Conservation (phyloP, 2,113 vertebrate species). For the Apaloderma vittatum region DNA sequence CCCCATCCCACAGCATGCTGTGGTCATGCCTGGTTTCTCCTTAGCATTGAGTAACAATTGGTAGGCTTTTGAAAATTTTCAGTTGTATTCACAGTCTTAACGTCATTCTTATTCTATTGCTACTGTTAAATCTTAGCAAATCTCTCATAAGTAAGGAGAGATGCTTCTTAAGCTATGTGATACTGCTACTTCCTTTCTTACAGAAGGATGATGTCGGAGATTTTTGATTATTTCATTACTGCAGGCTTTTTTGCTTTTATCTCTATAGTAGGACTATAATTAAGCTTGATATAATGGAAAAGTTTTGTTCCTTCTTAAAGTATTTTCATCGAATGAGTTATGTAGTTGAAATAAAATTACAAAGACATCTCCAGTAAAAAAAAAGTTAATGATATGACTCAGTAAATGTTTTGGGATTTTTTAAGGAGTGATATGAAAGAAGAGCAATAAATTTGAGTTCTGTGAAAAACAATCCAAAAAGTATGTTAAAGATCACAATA, state of each 20-base stretch:
- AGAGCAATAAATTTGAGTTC: not conserved
- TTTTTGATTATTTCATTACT: conserved; percentile 7
- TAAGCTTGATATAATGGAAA: conserved; percentile 10
- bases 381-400: not conserved
- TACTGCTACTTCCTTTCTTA: not conserved
- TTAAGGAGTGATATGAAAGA: not conserved
- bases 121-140: not conserved
- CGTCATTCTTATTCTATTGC: not conserved
- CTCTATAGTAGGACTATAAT: not conserved
- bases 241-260: not conserved
- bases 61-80: not conserved
- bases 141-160: not conserved
- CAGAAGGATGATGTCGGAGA: not conserved
- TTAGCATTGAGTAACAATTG: not conserved
- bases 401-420: not conserved
- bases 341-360: not conserved
- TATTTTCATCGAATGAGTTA: not conserved
- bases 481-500: not conserved
- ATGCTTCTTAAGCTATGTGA: not conserved
- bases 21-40: not conserved
- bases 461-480: not conserved
- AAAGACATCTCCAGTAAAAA: not conserved
- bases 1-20: not conserved
- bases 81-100: not conserved
- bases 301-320: not conserved